Evolutionary conservation across 2,797 vertebrate species (phyloP).

Genomic region (Enteromius anoplus): DNA sequence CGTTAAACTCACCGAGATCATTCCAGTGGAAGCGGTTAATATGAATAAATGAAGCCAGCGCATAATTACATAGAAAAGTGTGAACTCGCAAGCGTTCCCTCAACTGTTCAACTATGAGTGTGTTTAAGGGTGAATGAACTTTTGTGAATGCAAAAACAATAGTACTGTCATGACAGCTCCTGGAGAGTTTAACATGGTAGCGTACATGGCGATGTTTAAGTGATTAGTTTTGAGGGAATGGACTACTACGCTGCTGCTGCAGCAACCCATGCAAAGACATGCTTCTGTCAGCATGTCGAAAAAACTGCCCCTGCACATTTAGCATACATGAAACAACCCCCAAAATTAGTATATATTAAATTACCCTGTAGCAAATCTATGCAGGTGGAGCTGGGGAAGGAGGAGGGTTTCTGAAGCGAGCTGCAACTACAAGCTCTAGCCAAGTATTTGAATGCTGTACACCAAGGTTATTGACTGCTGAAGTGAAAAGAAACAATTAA

Average conservation of each 20-base stretch:
- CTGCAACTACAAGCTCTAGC: background rate
- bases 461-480: background rate
- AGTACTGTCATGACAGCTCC: background rate
- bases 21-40: slow-evolving; percentile 41
- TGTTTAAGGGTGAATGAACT: background rate
- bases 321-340: background rate
- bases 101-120: background rate
- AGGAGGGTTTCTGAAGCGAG: background rate
- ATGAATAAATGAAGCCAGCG: slow-evolving; percentile 17
- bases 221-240: background rate
- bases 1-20: background rate
- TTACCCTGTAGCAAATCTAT: background rate
- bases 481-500: background rate
- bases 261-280: background rate
- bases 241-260: background rate
- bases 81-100: background rate
- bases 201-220: background rate
- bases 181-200: background rate
- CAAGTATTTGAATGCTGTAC: background rate
- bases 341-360: background rate
- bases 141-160: background rate
- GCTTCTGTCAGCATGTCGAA: background rate
- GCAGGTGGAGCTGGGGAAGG: background rate
- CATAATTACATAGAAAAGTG: background rate
- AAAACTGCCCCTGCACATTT: background rate